Evolutionary conservation across 2,888 invertebrate species (phyloP).

Genomic region (Oxycera nigricornis): DNA sequence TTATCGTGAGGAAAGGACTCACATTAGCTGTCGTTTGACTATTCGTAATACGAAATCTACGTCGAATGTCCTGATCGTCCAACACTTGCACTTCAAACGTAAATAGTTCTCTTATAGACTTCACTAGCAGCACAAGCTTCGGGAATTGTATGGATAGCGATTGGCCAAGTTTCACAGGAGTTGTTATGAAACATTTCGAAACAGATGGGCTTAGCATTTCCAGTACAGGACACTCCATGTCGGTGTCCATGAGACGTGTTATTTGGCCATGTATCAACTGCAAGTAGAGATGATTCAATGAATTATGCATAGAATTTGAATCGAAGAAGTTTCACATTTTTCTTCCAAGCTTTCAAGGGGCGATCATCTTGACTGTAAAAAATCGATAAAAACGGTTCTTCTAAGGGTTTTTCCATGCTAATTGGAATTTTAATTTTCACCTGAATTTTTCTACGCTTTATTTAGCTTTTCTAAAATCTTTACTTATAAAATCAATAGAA

Average conservation of each 20-base stretch:
- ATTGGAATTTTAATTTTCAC: neutral
- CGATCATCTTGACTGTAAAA: neutral
- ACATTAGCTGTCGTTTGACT: neutral
- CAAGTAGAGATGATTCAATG: neutral
- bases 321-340: neutral
- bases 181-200: slow-evolving; percentile 12
- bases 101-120: neutral
- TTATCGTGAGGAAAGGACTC: slow-evolving; percentile 5
- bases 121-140: slow-evolving; percentile 12
- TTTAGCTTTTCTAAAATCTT: too few relatives aligned
- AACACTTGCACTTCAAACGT: slow-evolving; percentile 22
- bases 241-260: slow-evolving; percentile 12
- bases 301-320: neutral
- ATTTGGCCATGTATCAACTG: slow-evolving; percentile 16
- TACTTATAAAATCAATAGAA: too few relatives aligned
- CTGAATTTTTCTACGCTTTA: too few relatives aligned
- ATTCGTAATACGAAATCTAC: slow-evolving; percentile 28
- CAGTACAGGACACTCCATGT: slow-evolving; percentile 29
- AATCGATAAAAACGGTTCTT: too few relatives aligned
- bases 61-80: slow-evolving; percentile 22
- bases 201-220: neutral
- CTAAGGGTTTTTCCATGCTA: neutral
- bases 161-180: slow-evolving; percentile 11
- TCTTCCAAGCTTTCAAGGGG: neutral
- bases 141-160: neutral